Evolutionary conservation across 2,888 invertebrate species (phyloP), one percentile per base, ranked within the genome.

Genomic region (Cantharis lateralis): DNA sequence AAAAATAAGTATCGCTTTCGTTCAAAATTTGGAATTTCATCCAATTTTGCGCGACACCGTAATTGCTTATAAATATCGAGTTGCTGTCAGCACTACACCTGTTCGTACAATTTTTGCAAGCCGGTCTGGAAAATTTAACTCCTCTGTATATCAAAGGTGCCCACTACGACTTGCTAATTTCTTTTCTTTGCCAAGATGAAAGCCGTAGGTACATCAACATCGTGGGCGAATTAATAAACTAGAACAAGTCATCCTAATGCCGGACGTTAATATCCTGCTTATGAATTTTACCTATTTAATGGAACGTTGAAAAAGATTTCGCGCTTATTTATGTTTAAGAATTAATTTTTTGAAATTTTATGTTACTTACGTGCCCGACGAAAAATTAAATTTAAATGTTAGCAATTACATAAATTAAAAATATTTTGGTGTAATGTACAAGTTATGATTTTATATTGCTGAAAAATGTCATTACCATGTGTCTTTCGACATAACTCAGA

Each of bases 191-290:
- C 74, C 77, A 77, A 77, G 74, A 69, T 63, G 28, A 26, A 74
- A 74, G 68, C 70, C 28, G 70, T 76, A 77, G 74, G 77, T 77
- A 74, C 20, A 77, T 76, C 76, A 73, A 66, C 72, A 72, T 66
- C 18, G 76, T 76, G 77, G 77, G 74, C 74, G 73, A 68, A 70
- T 72, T 75, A 71, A 62, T 70, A 68, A 70, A 62, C 74, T 77
- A 71, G 75, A 66, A 73, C 77, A 63, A 74, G 66, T 66, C 64
- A 62, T 68, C 69, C 66, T 74, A 71, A 77, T 74, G 74, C 77
- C 77, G 77, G 77, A 77, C 77, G 77, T 77, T 77, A 66, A 77
- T 77, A 77, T 77, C 77, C 77, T 74, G 77, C 69, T 32, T 73
- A 71, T 70, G 70, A 74, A 32, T 16, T 74, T 68, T 66, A 72